Base-by-base conservation (phyloP, 2,888 invertebrate genomes). In the Seladonia tumulorum region DNA sequence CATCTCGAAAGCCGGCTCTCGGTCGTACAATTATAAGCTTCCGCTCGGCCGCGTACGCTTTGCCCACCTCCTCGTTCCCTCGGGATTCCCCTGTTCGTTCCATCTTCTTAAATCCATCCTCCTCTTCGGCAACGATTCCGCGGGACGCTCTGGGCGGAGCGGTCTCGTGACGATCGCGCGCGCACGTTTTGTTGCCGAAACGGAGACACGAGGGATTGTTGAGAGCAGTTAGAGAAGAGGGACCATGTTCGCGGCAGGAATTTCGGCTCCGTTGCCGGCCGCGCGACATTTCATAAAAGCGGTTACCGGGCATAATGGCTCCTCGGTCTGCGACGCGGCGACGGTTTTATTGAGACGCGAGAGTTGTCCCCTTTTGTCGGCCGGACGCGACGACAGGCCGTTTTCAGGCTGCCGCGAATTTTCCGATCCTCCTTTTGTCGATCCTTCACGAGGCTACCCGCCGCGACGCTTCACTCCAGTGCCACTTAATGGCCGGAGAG, bases 11-110 rank as follows among this genome's bases (percentile, higher is more conserved):
- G 73, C 82, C 82, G 49, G 81, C 75, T 82, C 75, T 82, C 71
- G 82, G 60, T 71, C 80, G 83, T 76, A 91, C 92, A 92, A 93
- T 93, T 93, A 93, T 90, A 90, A 88, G 90, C 91, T 92, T 93
- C 92, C 92, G 92, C 92, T 90, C 81, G 90, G 88, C 39, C 91
- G 90, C 82, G 81, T 82, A 78, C 86, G 42, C 82, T 82, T 82
- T 60, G 53, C 66, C 78, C 75, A 70, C 74, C 81, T 70, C 16
- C 73, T 73, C 85, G 49, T 12, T 42, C 49, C 66, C n/a, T n/a
- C 72, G 63, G 70, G 8, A 35, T 29, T 79, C 63, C 79, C 79
- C 80, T 88, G 77, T 66, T 76, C 81, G 72, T n/a, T n/a, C n/a
- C n/a, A n/a, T 82, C 79, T 72, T 73, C 83, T 76, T 75, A 77